These are phyloP conservation scores for Percopsis transmontana DNA, from an alignment of 2,113 vertebrate genomes.

Conservation along the genomic window DNA sequence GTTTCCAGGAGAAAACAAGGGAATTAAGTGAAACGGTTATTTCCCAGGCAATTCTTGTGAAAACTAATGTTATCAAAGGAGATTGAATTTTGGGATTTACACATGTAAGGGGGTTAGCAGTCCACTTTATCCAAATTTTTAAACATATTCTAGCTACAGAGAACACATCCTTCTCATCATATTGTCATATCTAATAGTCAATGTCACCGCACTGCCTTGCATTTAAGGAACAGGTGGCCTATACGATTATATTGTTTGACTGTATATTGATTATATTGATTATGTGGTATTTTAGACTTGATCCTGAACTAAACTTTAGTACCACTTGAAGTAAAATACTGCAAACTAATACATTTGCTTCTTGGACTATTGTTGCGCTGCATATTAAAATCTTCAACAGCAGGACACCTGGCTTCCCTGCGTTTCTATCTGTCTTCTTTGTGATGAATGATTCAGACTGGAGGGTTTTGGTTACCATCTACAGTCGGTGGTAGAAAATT, in stretches of 20 bases:
- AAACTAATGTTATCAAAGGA: conserved; percentile 26
- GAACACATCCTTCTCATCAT: no score
- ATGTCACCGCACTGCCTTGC: neutral
- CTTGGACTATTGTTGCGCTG: neutral
- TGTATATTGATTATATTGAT: no score
- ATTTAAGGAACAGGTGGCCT: conserved; percentile 15
- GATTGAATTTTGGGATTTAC: conserved; percentile 9
- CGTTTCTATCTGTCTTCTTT: conserved; percentile 1
- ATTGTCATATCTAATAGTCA: no score
- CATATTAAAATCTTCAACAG: conserved; percentile 2
- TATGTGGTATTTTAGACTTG: no score
- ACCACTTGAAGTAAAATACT: neutral
- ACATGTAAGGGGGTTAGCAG: conserved; percentile 5
- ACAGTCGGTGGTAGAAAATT: conserved; percentile 27
- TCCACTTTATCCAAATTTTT: neutral
- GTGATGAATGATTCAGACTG: conserved; percentile 57
- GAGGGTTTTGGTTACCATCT: conserved; percentile 12
- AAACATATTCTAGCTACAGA: no score
- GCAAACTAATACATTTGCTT: neutral
- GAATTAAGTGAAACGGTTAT: conserved; percentile 10
- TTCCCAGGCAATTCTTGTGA: conserved; percentile 7
- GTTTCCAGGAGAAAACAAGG: conserved; percentile 18
- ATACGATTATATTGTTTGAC: no score
- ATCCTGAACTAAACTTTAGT: neutral
- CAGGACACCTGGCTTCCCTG: conserved; percentile 14